A percentile compares a stretch with the other conserved stretches of the same genome.
Conservation (phyloP, 2,888 invertebrate genomes). For the Thymelicus lineola region DNA sequence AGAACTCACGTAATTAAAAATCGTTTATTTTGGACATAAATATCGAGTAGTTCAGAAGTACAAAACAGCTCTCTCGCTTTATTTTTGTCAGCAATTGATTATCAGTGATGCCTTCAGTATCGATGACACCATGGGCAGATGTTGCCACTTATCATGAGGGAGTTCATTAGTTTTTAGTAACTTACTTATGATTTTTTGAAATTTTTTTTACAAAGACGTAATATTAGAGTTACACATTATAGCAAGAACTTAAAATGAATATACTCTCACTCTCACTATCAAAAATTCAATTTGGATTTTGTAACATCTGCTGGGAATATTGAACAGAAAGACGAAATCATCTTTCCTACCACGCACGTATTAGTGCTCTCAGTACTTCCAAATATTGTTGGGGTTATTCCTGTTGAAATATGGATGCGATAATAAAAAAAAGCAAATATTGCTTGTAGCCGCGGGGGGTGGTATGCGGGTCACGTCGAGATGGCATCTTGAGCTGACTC, state of each 20-base stretch:
- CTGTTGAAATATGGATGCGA: constrained; percentile 80
- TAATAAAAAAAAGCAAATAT: constrained; percentile 80
- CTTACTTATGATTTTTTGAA: too few species aligned
- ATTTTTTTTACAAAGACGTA: too few species aligned
- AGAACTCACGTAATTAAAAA: too few species aligned
- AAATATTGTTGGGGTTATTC: constrained; percentile 75
- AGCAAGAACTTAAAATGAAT: not conserved
- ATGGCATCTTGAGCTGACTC: constrained; percentile 48
- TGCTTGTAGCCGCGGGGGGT: constrained; percentile 63
- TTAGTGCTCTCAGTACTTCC: constrained; percentile 73
- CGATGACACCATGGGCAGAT: too few species aligned
- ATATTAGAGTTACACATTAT: not conserved
- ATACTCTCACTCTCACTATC: constrained; percentile 41
- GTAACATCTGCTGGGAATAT: constrained; percentile 54
- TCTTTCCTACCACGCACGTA: constrained; percentile 76
- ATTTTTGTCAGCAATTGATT: too few species aligned
- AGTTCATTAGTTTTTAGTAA: too few species aligned
- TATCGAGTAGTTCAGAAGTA: too few species aligned
- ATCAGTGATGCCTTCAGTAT: too few species aligned
- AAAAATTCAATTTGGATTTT: constrained; percentile 61
- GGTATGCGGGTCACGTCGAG: constrained; percentile 72
- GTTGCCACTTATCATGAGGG: too few species aligned
- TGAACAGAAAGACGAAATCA: constrained; percentile 59
- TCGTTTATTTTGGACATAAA: too few species aligned
- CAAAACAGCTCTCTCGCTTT: too few species aligned